Evolutionary conservation across 1,140 invertebrate species (phyloP).

Genomic region (Magallana ariakensis): DNA sequence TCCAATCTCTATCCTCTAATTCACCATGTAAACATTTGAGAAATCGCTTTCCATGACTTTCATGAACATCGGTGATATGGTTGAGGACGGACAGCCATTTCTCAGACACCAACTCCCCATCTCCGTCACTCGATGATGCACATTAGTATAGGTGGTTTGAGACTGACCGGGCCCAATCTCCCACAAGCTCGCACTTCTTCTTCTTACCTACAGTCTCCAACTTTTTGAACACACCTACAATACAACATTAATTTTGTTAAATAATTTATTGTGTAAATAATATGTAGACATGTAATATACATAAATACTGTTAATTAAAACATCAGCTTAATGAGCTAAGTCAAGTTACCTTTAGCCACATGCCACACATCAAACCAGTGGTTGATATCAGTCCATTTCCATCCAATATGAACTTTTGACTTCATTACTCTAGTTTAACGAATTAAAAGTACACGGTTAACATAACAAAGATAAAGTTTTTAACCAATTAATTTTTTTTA

Average conservation of each 20-base stretch:
- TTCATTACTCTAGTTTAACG: not conserved
- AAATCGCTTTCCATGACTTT: slow-evolving; percentile 48
- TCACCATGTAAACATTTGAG: slow-evolving; percentile 49
- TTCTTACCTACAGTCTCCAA: slow-evolving; percentile 16
- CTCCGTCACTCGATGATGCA: slow-evolving; percentile 50
- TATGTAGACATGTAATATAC: not conserved
- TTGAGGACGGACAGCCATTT: slow-evolving; percentile 57
- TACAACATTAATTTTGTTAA: not conserved
- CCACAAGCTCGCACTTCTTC: slow-evolving; percentile 43
- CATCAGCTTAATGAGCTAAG: not conserved
- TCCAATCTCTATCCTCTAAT: too few relatives aligned
- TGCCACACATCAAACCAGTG: slow-evolving; percentile 31
- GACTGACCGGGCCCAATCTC: slow-evolving; percentile 41
- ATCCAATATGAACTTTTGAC: slow-evolving; percentile 25
- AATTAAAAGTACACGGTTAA: not conserved
- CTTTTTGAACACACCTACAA: slow-evolving; percentile 53
- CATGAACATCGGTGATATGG: slow-evolving; percentile 55
- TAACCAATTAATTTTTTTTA: not conserved
- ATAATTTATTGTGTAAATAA: not conserved
- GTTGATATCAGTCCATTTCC: slow-evolving; percentile 24
- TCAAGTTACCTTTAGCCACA: slow-evolving; percentile 19
- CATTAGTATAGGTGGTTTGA: slow-evolving; percentile 58
- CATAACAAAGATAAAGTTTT: not conserved
- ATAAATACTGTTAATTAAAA: not conserved
- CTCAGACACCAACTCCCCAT: slow-evolving; percentile 46